A percentile compares a stretch with the other conserved stretches of the same genome.
These are phyloP conservation scores for Plutomurus gul DNA, from an alignment of 1,140 invertebrate genomes.

Conservation along the genomic window DNA sequence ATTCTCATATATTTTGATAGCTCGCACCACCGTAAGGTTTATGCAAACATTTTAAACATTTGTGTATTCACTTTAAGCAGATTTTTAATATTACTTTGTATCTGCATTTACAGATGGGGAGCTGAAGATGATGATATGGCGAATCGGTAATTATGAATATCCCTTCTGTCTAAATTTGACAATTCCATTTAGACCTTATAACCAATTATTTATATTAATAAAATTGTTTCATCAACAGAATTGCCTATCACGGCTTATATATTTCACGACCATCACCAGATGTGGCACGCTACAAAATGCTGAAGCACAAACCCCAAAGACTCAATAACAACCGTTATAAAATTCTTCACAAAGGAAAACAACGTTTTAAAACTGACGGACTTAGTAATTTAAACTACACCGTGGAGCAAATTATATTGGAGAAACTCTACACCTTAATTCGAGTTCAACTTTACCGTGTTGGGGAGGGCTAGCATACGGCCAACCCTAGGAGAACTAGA, in stretches of 20 bases:
- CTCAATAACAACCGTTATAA: constrained; percentile 64
- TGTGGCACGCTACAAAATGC: constrained; percentile 88
- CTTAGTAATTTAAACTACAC: constrained; percentile 50
- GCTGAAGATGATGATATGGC: constrained; percentile 93
- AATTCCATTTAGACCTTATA: too few species aligned
- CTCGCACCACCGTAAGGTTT: too few species aligned
- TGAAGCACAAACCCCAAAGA: constrained; percentile 83
- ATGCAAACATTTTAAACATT: neutral
- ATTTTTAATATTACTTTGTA: neutral
- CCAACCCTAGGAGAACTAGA: neutral
- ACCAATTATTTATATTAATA: too few species aligned
- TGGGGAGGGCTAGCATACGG: constrained; percentile 33
- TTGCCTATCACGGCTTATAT: constrained; percentile 76
- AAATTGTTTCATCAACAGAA: constrained; percentile 52
- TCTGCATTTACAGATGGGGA: constrained; percentile 68
- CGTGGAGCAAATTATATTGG: constrained; percentile 49
- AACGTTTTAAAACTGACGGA: constrained; percentile 49
- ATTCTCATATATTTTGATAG: too few species aligned
- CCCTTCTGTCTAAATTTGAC: neutral
- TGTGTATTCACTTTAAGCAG: neutral
- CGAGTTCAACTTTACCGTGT: constrained; percentile 42
- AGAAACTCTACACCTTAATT: constrained; percentile 46
- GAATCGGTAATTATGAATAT: constrained; percentile 63
- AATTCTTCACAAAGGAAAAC: constrained; percentile 51
- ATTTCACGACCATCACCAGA: constrained; percentile 84